These are phyloP conservation scores for Sinonovacula constricta DNA, from an alignment of 1,140 invertebrate genomes.

Conservation along the genomic window DNA sequence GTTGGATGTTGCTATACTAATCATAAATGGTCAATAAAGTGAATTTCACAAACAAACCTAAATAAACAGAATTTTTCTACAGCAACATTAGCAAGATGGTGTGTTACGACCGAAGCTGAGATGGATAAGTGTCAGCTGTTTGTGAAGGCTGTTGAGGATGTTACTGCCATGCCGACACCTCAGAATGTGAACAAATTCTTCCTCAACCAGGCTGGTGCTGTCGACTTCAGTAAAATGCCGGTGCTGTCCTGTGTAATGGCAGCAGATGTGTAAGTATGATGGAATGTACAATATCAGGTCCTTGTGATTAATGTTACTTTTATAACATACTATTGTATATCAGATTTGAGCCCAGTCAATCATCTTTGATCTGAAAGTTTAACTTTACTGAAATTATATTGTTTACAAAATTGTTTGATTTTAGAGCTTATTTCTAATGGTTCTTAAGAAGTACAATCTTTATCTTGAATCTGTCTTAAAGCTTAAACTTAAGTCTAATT, in stretches of 20 bases:
- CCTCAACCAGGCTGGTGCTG: neutral
- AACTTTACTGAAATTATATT: too few species aligned
- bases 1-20: too few species aligned
- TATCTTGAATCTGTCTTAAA: neutral
- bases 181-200: slow-evolving; percentile 31
- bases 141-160: slow-evolving; percentile 84
- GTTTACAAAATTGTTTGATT: too few species aligned
- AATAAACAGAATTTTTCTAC: neutral
- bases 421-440: too few species aligned
- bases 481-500: neutral
- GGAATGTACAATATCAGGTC: too few species aligned
- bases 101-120: slow-evolving; percentile 93
- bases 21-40: neutral
- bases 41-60: neutral
- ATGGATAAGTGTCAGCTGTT: slow-evolving; percentile 94
- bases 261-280: slow-evolving; percentile 69
- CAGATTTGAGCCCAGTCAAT: too few species aligned
- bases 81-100: slow-evolving; percentile 77
- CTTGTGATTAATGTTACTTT: too few species aligned
- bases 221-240: slow-evolving; percentile 35
- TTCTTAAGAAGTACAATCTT: neutral
- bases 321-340: too few species aligned
- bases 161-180: slow-evolving; percentile 26
- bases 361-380: too few species aligned
- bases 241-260: slow-evolving; percentile 61